phyloP scores from a whole-genome alignment of 2,113 vertebrate species.

The Clarias magur region DNA sequence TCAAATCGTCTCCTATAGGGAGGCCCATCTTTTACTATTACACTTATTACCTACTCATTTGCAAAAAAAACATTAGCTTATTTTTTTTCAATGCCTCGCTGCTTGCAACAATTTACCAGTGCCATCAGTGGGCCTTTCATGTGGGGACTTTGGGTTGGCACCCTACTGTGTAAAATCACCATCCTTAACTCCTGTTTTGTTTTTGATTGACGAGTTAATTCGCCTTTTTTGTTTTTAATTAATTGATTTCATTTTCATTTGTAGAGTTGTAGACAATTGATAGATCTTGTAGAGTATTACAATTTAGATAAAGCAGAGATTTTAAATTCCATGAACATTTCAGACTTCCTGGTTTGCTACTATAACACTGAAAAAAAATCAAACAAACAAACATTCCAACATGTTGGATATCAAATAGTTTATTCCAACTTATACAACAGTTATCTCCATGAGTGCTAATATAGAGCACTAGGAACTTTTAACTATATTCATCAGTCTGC shows the following conservation, averaged over 20 bases:
- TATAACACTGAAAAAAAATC: neutral
- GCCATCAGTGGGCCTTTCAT: constrained; percentile 8
- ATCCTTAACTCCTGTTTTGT: neutral
- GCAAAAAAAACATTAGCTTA: constrained; percentile 36
- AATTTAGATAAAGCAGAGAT: neutral
- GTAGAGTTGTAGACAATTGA: neutral
- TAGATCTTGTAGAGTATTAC: neutral
- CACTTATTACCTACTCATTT: constrained; percentile 44
- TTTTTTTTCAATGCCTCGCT: constrained; percentile 35
- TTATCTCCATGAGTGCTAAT: neutral
- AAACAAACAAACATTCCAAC: neutral
- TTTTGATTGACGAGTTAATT: neutral
- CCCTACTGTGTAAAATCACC: neutral
- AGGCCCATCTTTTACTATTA: constrained; percentile 49
- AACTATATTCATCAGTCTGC: too few relatives aligned
- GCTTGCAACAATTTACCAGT: neutral
- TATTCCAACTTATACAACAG: too few relatives aligned
- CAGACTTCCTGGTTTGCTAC: neutral
- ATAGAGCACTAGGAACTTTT: neutral
- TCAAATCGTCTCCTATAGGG: constrained; percentile 44
- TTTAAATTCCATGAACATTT: neutral
- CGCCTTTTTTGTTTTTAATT: neutral
- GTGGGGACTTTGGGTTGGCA: neutral
- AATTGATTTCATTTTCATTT: neutral
- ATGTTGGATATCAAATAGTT: neutral